Conservation (phyloP, 2,888 invertebrate species). For the Cosmia pyralina region DNA sequence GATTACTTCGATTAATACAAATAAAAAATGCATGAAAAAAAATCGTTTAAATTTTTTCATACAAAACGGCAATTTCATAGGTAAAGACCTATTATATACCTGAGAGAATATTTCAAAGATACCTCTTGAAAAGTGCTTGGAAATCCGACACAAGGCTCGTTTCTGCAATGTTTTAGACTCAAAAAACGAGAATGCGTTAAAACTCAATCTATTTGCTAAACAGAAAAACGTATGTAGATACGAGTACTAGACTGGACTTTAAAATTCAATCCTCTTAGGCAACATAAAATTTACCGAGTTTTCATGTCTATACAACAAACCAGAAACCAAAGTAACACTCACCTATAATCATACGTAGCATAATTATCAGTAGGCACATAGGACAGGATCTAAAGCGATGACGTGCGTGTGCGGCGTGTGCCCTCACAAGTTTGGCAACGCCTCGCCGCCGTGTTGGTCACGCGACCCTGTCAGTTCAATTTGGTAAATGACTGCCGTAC, state of each 20-base stretch:
- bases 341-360: constrained; percentile 32
- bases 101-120: not conserved
- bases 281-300: not conserved
- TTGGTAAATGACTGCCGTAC: constrained; percentile 80
- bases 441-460: constrained; percentile 74
- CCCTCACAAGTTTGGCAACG: constrained; percentile 81
- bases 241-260: not conserved
- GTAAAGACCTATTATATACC: no score
- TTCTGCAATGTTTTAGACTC: not conserved
- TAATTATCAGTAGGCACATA: constrained; percentile 50
- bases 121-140: not conserved
- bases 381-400: constrained; percentile 66
- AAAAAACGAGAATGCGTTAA: not conserved
- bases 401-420: constrained; percentile 77
- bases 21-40: no score
- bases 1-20: no score
- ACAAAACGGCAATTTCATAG: no score
- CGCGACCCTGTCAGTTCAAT: constrained; percentile 74
- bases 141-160: no score
- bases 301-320: not conserved
- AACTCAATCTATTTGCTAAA: not conserved
- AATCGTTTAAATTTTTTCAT: no score
- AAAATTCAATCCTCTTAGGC: not conserved
- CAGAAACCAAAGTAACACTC: not conserved
- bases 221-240: not conserved